A percentile compares a stretch with the other conserved stretches of the same genome.
Evolutionary conservation across 2,113 vertebrate species (phyloP).

Genomic region (Agapornis roseicollis): DNA sequence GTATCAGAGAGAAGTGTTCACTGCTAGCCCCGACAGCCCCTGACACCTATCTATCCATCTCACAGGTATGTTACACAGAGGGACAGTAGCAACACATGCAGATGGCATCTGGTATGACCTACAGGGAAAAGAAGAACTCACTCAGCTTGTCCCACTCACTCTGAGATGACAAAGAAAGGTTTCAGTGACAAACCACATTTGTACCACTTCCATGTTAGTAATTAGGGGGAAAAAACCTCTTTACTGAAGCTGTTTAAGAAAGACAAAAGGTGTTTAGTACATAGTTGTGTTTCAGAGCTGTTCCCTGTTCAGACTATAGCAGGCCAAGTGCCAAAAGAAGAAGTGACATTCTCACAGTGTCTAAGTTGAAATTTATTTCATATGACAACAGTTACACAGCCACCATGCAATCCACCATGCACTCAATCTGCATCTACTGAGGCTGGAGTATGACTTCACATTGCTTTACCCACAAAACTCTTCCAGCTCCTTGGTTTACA

Average conservation of each 20-base stretch:
- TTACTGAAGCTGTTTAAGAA: not conserved
- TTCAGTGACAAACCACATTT: not conserved
- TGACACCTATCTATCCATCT: not conserved
- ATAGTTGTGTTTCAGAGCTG: not conserved
- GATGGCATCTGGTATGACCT: not conserved
- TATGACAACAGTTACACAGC: not conserved
- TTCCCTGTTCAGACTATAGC: not conserved
- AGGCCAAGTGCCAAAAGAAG: slow-evolving; percentile 35
- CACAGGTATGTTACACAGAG: not conserved
- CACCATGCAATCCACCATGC: slow-evolving; percentile 49
- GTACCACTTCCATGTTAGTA: not conserved
- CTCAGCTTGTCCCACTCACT: not conserved
- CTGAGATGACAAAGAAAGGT: not conserved
- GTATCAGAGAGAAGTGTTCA: not conserved
- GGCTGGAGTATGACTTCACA: not conserved
- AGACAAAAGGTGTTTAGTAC: not conserved
- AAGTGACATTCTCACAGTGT: slow-evolving; percentile 35
- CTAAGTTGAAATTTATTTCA: slow-evolving; percentile 48
- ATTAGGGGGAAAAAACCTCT: not conserved
- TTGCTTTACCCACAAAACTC: slow-evolving; percentile 3
- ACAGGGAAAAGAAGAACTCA: not conserved
- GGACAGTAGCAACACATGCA: not conserved
- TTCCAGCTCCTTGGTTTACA: slow-evolving; percentile 10
- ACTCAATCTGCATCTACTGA: not conserved
- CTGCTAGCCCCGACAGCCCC: not conserved